Conservation (phyloP, 2,888 invertebrate species). For the Scaptomyza cyrtandrae region DNA sequence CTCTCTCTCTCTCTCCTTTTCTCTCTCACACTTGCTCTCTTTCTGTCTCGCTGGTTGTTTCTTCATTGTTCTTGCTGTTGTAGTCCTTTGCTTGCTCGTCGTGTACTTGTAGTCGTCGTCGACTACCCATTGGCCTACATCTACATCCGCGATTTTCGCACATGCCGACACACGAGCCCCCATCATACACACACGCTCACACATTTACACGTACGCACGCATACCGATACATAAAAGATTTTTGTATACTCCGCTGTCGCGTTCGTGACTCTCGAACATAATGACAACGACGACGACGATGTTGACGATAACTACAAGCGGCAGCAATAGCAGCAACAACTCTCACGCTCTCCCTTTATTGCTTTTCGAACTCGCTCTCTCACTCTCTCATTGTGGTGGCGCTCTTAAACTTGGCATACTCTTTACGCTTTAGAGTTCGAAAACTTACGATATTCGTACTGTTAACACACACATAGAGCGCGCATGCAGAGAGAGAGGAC, state of each 20-base stretch:
- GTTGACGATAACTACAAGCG: constrained; percentile 30
- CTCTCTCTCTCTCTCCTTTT: constrained; percentile 3
- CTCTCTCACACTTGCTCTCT: constrained; percentile 3
- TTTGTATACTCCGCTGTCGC: constrained; percentile 19
- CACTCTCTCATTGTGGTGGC: not conserved
- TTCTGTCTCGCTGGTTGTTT: not conserved
- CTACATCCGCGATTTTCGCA: constrained; percentile 75
- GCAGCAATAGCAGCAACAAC: constrained; percentile 32
- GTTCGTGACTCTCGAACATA: constrained; percentile 65
- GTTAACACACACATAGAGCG: constrained; percentile 47
- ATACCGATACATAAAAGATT: constrained; percentile 7
- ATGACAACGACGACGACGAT: constrained; percentile 41
- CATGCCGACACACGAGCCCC: constrained; percentile 37
- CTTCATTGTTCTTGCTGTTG: constrained; percentile 39
- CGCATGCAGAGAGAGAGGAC: constrained; percentile 1
- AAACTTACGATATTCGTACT: constrained; percentile 65
- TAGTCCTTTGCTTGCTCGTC: constrained; percentile 34
- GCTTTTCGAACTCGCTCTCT: constrained; percentile 65
- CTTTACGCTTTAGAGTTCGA: constrained; percentile 44
- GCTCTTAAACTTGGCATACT: constrained; percentile 66
- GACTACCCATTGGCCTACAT: constrained; percentile 82
- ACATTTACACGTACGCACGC: constrained; percentile 4
- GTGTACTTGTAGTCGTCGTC: constrained; percentile 56
- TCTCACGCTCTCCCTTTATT: constrained; percentile 24
- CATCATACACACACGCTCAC: not conserved